Base-by-base conservation (phyloP, 2,797 vertebrate species). In the Borostomias antarcticus region DNA sequence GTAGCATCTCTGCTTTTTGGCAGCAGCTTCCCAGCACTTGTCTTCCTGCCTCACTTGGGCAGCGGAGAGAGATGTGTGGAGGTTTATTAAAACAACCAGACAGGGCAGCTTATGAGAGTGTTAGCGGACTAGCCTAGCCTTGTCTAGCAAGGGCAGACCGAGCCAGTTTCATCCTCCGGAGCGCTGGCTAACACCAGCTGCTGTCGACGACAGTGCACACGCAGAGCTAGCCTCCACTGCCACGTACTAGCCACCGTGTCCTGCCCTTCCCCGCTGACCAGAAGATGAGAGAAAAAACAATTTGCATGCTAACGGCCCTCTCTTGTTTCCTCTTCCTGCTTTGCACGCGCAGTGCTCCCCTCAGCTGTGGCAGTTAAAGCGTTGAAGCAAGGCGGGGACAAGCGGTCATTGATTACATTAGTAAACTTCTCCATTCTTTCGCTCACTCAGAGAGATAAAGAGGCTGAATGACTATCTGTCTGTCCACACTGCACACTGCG, bases 331-430 rank as follows among this genome's bases (percentile, higher is more conserved):
- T n/a, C 62, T 75, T 58, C 45, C 66, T 61, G 57, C 73, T 63
- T 73, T 76, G 56, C 62, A 43, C 63, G 45, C 48, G 52, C 57
- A 29, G 48, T 52, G 43, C 17, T 21, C 56, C 25, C 52, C 62
- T 64, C 57, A 35, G 64, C 75, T 58, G 69, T 73, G 65, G 54
- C 64, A 54, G 66, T 66, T 48, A 61, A 66, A 59, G 57, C n/a
- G n/a, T n/a, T n/a, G 72, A 70, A 65, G 52, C 48, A 30, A 54
- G 64, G 6, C 26, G 57, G 26, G 59, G 43, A 62, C 25, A 52
- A 64, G 66, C 54, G 72, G 58, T 54, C 68, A 72, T 69, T 78
- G 71, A 82, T 77, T 78, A 70, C 66, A 71, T 73, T 70, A 66
- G 60, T 26, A 59, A 68, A 72, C 66, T 65, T 63, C 64, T 58